Percentiles rank a stretch among this genome's conserved stretches.
Conservation (phyloP, 2,888 invertebrate genomes). For the Sesia apiformis region DNA sequence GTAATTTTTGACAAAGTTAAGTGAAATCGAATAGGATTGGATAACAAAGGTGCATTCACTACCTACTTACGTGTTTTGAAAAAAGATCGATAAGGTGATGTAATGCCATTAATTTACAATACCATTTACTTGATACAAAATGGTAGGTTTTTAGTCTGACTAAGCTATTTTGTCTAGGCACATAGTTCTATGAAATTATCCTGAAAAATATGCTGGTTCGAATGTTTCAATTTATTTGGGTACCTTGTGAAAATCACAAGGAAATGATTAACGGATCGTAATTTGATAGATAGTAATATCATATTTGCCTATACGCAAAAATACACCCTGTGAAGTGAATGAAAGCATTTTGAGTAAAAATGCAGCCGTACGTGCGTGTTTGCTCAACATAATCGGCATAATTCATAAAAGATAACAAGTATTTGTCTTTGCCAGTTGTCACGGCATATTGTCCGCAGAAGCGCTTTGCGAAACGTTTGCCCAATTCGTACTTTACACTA, state of each 20-base stretch:
- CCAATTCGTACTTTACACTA: constrained; percentile 39
- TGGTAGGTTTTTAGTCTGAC: too few species aligned
- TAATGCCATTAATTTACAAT: too few species aligned
- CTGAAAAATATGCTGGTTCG: too few species aligned
- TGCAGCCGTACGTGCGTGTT: constrained; percentile 59
- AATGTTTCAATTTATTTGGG: too few species aligned
- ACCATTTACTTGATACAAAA: too few species aligned
- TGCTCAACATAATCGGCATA: constrained; percentile 70
- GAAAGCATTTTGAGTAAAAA: constrained; percentile 58
- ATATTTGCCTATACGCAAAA: neutral
- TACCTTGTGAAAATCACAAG: too few species aligned
- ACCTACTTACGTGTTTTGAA: neutral
- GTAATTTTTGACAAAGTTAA: constrained; percentile 13
- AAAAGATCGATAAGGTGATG: too few species aligned
- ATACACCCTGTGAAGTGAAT: constrained; percentile 48
- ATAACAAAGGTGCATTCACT: too few species aligned
- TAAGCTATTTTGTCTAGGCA: too few species aligned
- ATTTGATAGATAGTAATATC: too few species aligned
- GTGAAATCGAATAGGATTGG: constrained; percentile 6
- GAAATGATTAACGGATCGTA: too few species aligned
- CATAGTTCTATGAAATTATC: too few species aligned
- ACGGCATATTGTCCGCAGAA: constrained; percentile 59
- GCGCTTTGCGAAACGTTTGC: constrained; percentile 64
- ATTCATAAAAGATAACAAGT: constrained; percentile 73
- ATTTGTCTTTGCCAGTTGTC: constrained; percentile 65